These are phyloP conservation scores for Drosophila pandora DNA, from an alignment of 1,140 invertebrate species.

Conservation along the genomic window DNA sequence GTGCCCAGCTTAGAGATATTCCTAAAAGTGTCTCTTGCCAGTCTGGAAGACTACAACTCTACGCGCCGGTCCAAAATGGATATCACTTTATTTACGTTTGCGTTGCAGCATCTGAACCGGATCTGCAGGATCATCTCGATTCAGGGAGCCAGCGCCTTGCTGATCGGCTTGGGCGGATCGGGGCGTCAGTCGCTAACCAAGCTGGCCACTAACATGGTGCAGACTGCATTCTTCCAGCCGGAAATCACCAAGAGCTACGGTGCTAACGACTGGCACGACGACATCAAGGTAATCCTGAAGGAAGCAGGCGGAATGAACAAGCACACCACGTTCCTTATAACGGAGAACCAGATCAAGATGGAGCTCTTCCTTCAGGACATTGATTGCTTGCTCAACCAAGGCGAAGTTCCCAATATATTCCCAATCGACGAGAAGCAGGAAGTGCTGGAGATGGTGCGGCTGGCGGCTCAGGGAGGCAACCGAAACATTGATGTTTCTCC, in stretches of 20 bases:
- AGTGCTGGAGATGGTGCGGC: slow-evolving; percentile 90
- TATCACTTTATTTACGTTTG: slow-evolving; percentile 95
- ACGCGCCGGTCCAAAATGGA: slow-evolving; percentile 95
- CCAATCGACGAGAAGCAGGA: slow-evolving; percentile 95
- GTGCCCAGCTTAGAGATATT: slow-evolving; percentile 89
- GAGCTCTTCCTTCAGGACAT: slow-evolving; percentile 95
- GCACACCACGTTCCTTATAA: slow-evolving; percentile 93
- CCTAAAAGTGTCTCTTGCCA: slow-evolving; percentile 87
- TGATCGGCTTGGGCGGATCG: slow-evolving; percentile 94
- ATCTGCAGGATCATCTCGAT: slow-evolving; percentile 94
- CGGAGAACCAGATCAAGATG: slow-evolving; percentile 94
- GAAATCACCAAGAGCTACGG: slow-evolving; percentile 94
- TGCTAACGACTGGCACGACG: slow-evolving; percentile 93
- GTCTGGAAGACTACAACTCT: slow-evolving; percentile 94
- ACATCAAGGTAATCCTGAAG: slow-evolving; percentile 93
- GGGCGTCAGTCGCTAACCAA: slow-evolving; percentile 93
- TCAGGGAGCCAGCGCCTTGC: slow-evolving; percentile 89
- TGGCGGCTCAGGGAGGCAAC: slow-evolving; percentile 91
- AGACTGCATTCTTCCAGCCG: slow-evolving; percentile 92
- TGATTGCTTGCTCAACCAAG: slow-evolving; percentile 94
- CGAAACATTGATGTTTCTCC: slow-evolving; percentile 92
- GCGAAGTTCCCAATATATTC: slow-evolving; percentile 95
- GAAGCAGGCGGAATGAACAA: slow-evolving; percentile 90
- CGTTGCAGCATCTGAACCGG: slow-evolving; percentile 93
- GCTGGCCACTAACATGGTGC: slow-evolving; percentile 90